Conservation (phyloP, 2,888 invertebrate species). For the Pachymerium ferrugineum region DNA sequence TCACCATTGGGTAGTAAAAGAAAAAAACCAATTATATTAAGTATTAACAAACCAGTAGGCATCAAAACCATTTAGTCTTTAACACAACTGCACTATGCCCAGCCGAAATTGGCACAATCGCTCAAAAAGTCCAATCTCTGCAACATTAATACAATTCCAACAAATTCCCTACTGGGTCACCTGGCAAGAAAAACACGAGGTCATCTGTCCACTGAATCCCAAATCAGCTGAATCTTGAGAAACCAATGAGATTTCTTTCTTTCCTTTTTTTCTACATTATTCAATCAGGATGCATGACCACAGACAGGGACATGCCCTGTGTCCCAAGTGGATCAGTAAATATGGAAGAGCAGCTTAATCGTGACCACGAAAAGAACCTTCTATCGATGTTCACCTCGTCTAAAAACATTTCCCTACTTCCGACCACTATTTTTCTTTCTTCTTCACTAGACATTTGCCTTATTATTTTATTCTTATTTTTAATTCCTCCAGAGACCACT, state of each 20-base stretch:
- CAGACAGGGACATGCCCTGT: neutral
- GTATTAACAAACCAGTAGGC: neutral
- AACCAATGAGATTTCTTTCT: neutral
- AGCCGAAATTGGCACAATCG: neutral
- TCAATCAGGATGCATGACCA: conserved; percentile 13
- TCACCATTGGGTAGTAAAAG: neutral
- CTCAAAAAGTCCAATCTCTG: neutral
- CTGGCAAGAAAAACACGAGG: neutral
- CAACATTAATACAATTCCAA: neutral
- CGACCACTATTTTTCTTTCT: neutral
- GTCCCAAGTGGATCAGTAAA: conserved; percentile 4
- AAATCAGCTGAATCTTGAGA: neutral
- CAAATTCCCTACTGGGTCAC: neutral
- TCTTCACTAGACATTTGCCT: neutral
- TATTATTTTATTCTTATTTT: conserved; percentile 3
- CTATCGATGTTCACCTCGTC: neutral
- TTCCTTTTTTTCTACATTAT: neutral
- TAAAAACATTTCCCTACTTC: neutral
- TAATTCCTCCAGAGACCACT: neutral
- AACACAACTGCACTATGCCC: neutral
- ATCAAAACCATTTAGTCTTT: neutral
- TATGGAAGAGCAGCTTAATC: neutral
- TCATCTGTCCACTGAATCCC: neutral
- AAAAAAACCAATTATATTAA: conserved; percentile 4
- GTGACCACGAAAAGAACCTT: neutral